Evolutionary conservation across 2,797 vertebrate genomes (phyloP), one percentile per base, ranked within the genome.

Genomic region (Luscinia megarhynchos): DNA sequence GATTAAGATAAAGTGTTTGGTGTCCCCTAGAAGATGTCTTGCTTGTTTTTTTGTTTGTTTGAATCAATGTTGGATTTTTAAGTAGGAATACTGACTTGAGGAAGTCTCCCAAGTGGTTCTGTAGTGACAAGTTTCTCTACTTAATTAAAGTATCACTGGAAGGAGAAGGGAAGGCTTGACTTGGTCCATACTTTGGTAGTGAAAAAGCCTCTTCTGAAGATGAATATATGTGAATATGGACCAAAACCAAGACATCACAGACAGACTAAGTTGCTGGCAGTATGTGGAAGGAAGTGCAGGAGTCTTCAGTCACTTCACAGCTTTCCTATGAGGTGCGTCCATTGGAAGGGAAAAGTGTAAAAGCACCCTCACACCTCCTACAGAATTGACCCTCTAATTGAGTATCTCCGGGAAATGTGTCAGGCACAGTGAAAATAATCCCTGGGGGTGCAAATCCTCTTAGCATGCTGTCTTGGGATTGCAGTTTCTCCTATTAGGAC

Each of bases 361-460:
- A 92, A 58, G 40, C 85, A 68, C 24, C 2, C 92, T 96, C 80
- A 30, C 87, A 61, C 94, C 32, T 80, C 85, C 91, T 61, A 23
- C 23, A 0, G 41, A 95, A 89, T 79, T 83, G 91, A 90, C 67
- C 93, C 66, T 53, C 94, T 97, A 96, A 97, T 97, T 97, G 95
- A 92, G 53, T 54, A 63, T 91, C 74, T 82, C 87, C 55, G 51
- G 68, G 91, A 96, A 93, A 96, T 9, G 90, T 93, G 94, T 77
- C 74, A 96, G 94, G 95, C 50, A 48, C 50, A 73, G 89, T 24
- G 84, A 95, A 94, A 84, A 59, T 75, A 84, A 83, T 66, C 90
- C 93, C 74, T 83, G 53, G 66, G 81, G 80, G 87, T 89, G 70
- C 80, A 91, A 94, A 64, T 34, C 79, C 93, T 76, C 36, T 83